Base-by-base conservation (phyloP, 2,113 vertebrate species). In the Ellobius talpinus region DNA sequence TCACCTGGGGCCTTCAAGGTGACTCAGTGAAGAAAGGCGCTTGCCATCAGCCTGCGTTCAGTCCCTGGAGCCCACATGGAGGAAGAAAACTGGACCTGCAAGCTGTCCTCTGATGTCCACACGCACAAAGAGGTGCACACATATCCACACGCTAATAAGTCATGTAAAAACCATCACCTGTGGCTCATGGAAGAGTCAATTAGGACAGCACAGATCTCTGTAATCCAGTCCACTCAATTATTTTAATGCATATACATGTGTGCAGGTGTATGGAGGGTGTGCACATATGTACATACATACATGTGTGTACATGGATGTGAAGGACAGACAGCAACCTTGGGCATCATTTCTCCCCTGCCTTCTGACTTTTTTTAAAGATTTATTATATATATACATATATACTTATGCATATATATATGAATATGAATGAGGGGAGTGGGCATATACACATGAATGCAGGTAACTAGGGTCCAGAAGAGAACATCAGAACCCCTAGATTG, bases 181-280 rank as follows among this genome's bases (percentile, higher is more conserved):
- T 47, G 50, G 52, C 77, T 79, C 31, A 36, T 13, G 4, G 4
- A 52, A 6, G 77, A 55, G 9, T 52, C 50, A 33, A 26, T 0
- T 11, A 52, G 36, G 0, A 13, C 6, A 33, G n/a, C 2, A 45
- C 1, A 2, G 4, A 24, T 19, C 39, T 42, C 2, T 0, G 8
- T 73, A 47, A 31, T 1, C 9, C 21, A 16, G n/a, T 2, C 11
- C 1, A 1, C 9, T 17, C 10, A 61, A 63, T 45, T 29, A 14
- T 66, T 66, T 52, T 33, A 66, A 21, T 7, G 16, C 12, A 63
- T 33, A 17, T 23, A 14, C 82, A 21, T 31, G 9, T 31, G n/a
- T 42, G 79, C 36, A 58, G 11, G 33, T n/a, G 8, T n/a, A 72
- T 39, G 36, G 70, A n/a, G 70, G 26, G 66, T 68, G 66, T 72